Percentiles rank a stretch among this genome's conserved stretches.
Conservation (phyloP, 2,113 vertebrate genomes). For the Capreolus pygargus region DNA sequence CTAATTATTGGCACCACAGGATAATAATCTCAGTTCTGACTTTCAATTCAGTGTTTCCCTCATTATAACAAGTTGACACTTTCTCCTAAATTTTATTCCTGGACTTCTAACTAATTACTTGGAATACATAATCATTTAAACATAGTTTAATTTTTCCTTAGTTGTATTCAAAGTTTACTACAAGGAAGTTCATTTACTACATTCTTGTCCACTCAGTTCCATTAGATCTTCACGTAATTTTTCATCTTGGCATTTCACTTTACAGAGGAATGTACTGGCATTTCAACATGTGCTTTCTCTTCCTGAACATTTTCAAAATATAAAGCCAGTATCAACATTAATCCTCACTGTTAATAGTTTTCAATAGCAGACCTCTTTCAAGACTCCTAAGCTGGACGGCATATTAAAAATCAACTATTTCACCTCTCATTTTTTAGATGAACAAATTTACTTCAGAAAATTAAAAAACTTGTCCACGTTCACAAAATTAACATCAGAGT, state of each 20-base stretch:
- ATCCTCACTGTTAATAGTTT: neutral
- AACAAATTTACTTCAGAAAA: conserved; percentile 33
- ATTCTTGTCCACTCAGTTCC: neutral
- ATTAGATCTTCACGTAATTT: neutral
- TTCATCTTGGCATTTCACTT: conserved; percentile 11
- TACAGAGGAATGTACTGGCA: neutral
- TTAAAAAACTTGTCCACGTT: neutral
- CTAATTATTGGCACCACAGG: neutral
- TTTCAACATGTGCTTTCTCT: neutral
- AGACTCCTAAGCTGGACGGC: neutral
- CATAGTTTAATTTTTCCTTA: neutral
- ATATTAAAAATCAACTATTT: neutral
- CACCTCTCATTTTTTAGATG: neutral
- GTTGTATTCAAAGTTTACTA: neutral
- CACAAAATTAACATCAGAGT: conserved; percentile 25
- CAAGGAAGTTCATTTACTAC: neutral
- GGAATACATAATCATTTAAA: neutral
- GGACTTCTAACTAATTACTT: neutral
- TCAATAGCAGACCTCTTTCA: neutral
- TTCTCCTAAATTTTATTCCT: conserved; percentile 18
- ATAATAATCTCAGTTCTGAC: neutral
- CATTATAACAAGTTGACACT: neutral
- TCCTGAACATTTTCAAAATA: neutral
- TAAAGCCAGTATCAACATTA: neutral
- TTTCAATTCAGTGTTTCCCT: neutral